Conservation (phyloP, 2,113 vertebrate species). For the Passer montanus region DNA sequence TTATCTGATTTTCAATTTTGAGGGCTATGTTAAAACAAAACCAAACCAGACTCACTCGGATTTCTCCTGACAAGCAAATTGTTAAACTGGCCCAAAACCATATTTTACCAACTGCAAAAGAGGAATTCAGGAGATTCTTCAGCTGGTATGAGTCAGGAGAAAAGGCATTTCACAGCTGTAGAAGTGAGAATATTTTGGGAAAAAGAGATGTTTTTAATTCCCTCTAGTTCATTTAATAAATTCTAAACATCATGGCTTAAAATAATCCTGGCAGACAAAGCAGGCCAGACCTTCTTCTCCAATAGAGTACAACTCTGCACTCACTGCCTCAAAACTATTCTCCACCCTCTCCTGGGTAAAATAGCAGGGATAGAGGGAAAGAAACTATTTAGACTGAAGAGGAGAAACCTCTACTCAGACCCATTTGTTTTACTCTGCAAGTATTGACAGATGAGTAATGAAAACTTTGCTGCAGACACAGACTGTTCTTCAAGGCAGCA, state of each 20-base stretch:
- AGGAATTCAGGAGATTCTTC: conserved; percentile 5
- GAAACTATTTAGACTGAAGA: neutral
- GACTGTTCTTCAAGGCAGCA: conserved; percentile 44
- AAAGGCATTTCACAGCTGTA: neutral
- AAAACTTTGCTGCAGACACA: conserved; percentile 39
- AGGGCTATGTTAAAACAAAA: neutral
- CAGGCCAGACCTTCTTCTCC: neutral
- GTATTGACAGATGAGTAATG: conserved; percentile 64
- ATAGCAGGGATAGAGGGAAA: neutral
- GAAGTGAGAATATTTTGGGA: neutral
- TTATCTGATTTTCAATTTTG: neutral
- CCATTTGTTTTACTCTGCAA: conserved; percentile 41
- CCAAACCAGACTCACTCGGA: neutral
- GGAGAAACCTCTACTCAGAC: neutral
- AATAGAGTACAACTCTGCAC: neutral
- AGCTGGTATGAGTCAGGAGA: neutral
- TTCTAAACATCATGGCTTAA: conserved; percentile 5
- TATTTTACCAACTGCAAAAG: neutral
- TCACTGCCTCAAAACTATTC: neutral
- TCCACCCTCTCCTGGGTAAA: neutral
- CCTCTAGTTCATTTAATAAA: neutral
- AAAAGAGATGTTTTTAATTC: conserved; percentile 1
- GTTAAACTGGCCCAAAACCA: neutral
- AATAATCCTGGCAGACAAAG: neutral
- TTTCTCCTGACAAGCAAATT: neutral